These are phyloP conservation scores for Diplogasteroides magnus DNA, from an alignment of 1,140 invertebrate genomes.

Conservation along the genomic window DNA sequence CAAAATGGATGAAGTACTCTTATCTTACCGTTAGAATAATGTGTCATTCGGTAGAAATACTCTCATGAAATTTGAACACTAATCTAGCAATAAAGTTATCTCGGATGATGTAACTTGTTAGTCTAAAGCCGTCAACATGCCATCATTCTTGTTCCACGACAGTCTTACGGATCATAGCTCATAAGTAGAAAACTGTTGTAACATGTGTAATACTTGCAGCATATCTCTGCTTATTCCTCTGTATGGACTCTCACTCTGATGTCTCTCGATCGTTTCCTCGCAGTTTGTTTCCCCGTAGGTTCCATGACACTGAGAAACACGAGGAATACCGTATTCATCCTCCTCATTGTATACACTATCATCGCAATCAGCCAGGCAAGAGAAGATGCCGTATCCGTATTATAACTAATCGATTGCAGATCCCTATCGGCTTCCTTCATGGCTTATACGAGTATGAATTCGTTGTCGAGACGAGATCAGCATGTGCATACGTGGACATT, in stretches of 20 bases:
- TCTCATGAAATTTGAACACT: too few relatives aligned
- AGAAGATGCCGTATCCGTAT: not conserved
- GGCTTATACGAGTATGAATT: slow-evolving; percentile 66
- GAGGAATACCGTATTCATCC: slow-evolving; percentile 65
- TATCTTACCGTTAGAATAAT: not conserved
- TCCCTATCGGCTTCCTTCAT: slow-evolving; percentile 60
- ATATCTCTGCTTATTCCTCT: slow-evolving; percentile 81
- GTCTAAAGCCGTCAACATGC: too few relatives aligned
- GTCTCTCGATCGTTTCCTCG: slow-evolving; percentile 87
- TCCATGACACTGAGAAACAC: slow-evolving; percentile 82
- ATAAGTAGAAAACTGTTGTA: too few relatives aligned
- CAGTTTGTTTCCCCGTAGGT: slow-evolving; percentile 84
- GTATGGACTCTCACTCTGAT: slow-evolving; percentile 90
- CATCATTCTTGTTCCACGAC: too few relatives aligned
- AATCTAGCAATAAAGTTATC: too few relatives aligned
- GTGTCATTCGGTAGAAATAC: not conserved
- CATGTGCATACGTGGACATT: slow-evolving; percentile 48
- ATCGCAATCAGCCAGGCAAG: slow-evolving; percentile 41
- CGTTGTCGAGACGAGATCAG: slow-evolving; percentile 39
- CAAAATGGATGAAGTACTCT: not conserved
- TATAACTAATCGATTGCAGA: slow-evolving; percentile 9
- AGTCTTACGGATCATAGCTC: too few relatives aligned
- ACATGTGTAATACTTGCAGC: slow-evolving; percentile 37
- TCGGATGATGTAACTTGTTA: too few relatives aligned
- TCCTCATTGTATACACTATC: slow-evolving; percentile 37